Evolutionary conservation across 2,113 vertebrate species (phyloP), one percentile per base, ranked within the genome.

Genomic region (Pomatostomus ruficeps): DNA sequence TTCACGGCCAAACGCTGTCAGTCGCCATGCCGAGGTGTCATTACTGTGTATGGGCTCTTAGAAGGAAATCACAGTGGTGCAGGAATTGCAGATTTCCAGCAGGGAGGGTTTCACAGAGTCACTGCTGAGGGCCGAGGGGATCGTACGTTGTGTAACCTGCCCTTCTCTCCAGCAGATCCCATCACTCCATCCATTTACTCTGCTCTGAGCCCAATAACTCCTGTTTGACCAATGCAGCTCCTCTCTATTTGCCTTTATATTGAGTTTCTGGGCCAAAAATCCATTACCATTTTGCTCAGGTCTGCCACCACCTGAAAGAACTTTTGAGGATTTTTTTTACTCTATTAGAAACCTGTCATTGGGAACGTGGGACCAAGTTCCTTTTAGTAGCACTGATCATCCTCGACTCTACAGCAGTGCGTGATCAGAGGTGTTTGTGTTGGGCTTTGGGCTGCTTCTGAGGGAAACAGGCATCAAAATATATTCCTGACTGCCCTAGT

Each of bases 211-310:
- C 63, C 81, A 96, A 95, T 96, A 96, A 96, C 95, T 95, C 55
- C 3, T 93, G 87, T 97, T 95, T 96, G 89, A 95, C 82, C 90
- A 94, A 85, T 83, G 66, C 75, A 33, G 80, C 82, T 80, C 91
- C 77, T 58, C 78, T 77, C 14, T 97, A 91, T 96, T 95, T 95
- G 93, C 93, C 91, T 96, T 94, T 71, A 89, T 96, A 93, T 96
- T 96, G 85, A 95, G 91, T 90, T 93, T 95, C 93, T 74, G 90
- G 85, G 59, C 94, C 93, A 95, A 96, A 97, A 97, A 73, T 67
- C 85, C 67, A 45, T 96, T 88, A 90, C 65, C 78, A 88, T 96
- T 96, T 97, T 88, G 78, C 88, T 93, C 78, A 88, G 79, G 43
- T 67, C 55, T 93, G 66, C 89, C 43, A 59, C 35, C n/a, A 59